These are phyloP conservation scores for Phalacrocorax brasilianus DNA, from an alignment of 2,113 vertebrate genomes.

Conservation along the genomic window DNA sequence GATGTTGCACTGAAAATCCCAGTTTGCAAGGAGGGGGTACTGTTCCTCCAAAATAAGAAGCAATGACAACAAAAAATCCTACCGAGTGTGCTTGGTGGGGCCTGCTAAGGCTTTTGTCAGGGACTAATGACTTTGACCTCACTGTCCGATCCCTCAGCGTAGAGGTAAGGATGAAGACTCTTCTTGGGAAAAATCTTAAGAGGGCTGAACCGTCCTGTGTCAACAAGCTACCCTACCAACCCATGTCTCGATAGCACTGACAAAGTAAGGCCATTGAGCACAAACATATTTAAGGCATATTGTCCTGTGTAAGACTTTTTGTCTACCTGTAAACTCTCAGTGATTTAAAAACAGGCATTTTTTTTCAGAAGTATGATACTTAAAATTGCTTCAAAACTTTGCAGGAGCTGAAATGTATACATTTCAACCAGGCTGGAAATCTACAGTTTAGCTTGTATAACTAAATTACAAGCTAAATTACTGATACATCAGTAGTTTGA, in stretches of 20 bases:
- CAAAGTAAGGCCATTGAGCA: background rate
- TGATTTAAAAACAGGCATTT: background rate
- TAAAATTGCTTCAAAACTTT: background rate
- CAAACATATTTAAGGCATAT: background rate
- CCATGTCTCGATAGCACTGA: background rate
- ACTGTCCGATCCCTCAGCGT: background rate
- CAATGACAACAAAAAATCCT: background rate
- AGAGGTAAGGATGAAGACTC: background rate
- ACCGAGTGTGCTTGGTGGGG: background rate
- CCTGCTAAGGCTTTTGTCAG: slow-evolving; percentile 12
- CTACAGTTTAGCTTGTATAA: background rate
- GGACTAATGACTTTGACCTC: slow-evolving; percentile 28
- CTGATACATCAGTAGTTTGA: background rate
- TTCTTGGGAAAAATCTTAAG: background rate
- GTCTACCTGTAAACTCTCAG: background rate
- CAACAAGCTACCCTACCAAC: background rate
- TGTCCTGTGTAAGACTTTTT: background rate
- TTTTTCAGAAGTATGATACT: background rate
- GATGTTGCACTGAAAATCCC: background rate
- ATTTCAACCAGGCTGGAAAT: background rate
- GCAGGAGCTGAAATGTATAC: background rate
- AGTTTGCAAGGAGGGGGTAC: background rate
- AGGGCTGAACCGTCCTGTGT: background rate
- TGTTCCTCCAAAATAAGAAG: background rate
- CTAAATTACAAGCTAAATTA: background rate